Conservation (phyloP, 2,113 vertebrate genomes). For the Ptilonorhynchus violaceus region DNA sequence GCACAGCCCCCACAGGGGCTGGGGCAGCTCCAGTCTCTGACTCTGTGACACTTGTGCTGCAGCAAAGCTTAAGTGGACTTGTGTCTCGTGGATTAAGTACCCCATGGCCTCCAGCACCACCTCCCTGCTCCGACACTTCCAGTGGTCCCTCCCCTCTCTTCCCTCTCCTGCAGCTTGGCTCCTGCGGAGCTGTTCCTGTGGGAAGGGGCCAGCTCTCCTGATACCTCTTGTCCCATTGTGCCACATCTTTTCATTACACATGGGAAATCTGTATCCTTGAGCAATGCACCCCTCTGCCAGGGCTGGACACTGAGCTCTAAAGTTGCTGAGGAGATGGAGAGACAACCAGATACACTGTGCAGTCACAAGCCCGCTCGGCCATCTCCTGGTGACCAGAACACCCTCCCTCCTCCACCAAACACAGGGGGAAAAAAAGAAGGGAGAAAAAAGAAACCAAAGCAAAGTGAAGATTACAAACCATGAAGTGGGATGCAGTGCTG, state of each 20-base stretch:
- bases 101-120: background rate
- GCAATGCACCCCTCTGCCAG: background rate
- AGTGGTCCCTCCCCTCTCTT: too few relatives aligned
- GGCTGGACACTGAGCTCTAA: background rate
- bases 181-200: background rate
- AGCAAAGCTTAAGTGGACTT: background rate
- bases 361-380: background rate
- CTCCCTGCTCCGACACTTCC: background rate
- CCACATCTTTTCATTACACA: background rate
- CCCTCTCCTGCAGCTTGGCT: background rate
- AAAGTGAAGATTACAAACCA: constrained; percentile 71
- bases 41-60: background rate
- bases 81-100: rapidly evolving
- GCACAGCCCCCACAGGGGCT: background rate
- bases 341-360: rapidly evolving
- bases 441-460: background rate
- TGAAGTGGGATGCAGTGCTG: constrained; percentile 88
- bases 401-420: background rate
- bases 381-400: background rate
- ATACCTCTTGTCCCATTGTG: background rate
- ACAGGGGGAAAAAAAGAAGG: rapidly evolving
- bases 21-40: background rate
- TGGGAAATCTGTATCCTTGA: background rate
- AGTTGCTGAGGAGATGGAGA: background rate
- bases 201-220: background rate